Evolutionary conservation across 2,797 vertebrate genomes (phyloP).

Genomic region (Pogoniulus pusillus): DNA sequence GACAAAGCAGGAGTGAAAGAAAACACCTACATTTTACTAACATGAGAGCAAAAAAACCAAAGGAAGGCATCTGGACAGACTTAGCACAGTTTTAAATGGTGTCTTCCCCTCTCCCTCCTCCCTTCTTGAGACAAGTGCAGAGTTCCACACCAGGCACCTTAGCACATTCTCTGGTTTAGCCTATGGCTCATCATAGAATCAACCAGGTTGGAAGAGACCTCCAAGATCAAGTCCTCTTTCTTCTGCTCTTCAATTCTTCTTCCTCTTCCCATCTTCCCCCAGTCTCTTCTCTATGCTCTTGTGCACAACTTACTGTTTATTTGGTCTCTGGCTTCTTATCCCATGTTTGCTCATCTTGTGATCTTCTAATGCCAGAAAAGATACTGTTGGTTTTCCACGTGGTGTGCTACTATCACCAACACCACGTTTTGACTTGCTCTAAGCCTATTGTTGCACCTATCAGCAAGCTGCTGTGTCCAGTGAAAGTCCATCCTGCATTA

Average conservation of each 20-base stretch:
- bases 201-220: too few relatives aligned
- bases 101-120: background rate
- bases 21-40: background rate
- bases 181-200: constrained; percentile 42
- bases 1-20: background rate
- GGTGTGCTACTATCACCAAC: background rate
- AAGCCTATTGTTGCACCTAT: background rate
- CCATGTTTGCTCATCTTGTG: background rate
- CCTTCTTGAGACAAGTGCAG: constrained; percentile 24
- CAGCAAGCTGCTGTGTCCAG: background rate
- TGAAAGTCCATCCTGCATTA: background rate
- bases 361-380: background rate
- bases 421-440: background rate
- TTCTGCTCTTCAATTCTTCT: constrained; percentile 19
- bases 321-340: background rate
- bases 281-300: background rate
- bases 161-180: constrained; percentile 16
- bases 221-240: constrained; percentile 22
- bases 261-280: background rate
- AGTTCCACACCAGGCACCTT: background rate
- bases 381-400: background rate
- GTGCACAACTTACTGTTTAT: background rate
- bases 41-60: background rate
- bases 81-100: background rate
- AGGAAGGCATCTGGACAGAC: constrained; percentile 39